Base-by-base conservation (phyloP, 1,140 invertebrate species). In the Eulimnadia texana region DNA sequence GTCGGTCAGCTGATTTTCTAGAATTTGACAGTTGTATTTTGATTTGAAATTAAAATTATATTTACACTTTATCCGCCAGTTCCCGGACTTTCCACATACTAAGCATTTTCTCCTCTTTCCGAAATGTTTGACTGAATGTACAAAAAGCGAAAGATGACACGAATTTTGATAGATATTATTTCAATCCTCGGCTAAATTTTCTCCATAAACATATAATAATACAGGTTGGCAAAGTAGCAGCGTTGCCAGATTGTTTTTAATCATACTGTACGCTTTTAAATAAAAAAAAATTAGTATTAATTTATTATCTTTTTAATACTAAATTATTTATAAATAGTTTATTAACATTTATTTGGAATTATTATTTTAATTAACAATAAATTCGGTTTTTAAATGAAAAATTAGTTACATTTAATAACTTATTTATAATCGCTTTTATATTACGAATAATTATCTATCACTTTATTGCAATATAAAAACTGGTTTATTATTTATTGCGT, bases 11-110 rank as follows among this genome's bases (percentile, higher is more conserved):
- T 47, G 52, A 13, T 19, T 3, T 33, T 20, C 13, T 3, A 55
- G 9, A 50, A 19, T 51, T 33, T 67, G 62, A 65, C 60, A 63
- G 61, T 33, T 16, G 9, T 69, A 68, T 70, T 65, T 62, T 64
- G 52, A 55, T 58, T 42, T 60, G 60, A 33, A 61, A 66, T 28
- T 23, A 50, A 50, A 29, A 61, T 67, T 54, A 51, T 51, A 28
- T 68, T 90, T 84, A 93, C 90, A 93, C 90, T 84, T 93, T 93
- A 73, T 95, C 90, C 68, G 90, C 88, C 64, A 95, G 71, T 76
- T 95, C 91, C 68, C 90, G 82, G 69, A 94, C 84, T 80, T 93
- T 94, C 90, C 90, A 94, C 70, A 77, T 75, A 25, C 56, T 52
- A 50, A 65, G 59, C 64, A 65, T 64, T 57, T 57, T 57, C 11